phyloP scores from a whole-genome alignment of 1,140 invertebrate genomes.

The Aradophagus sp. region DNA sequence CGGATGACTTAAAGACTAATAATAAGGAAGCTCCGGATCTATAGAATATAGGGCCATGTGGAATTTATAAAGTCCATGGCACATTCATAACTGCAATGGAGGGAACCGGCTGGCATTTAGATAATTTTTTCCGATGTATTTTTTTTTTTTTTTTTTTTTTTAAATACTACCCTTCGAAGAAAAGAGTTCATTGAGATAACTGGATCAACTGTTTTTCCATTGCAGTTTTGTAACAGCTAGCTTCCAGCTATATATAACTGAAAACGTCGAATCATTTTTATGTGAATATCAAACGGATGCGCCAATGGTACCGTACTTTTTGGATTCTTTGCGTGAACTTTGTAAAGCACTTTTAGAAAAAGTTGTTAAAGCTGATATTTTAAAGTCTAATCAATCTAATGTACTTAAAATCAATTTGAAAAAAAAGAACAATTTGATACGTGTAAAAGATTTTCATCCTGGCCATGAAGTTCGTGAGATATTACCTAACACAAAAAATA shows the following conservation, averaged over 20 bases:
- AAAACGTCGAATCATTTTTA: constrained; percentile 44
- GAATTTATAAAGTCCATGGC: constrained; percentile 39
- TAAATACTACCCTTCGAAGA: constrained; percentile 15
- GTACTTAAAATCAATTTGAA: constrained; percentile 4
- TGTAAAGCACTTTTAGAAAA: background rate
- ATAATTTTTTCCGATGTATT: constrained; percentile 13
- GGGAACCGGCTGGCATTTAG: constrained; percentile 6
- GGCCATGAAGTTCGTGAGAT: background rate
- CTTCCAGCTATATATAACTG: constrained; percentile 19
- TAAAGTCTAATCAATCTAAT: no score
- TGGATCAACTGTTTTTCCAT: constrained; percentile 6
- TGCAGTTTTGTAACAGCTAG: constrained; percentile 34
- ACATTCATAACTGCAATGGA: constrained; percentile 38
- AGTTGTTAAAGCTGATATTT: background rate
- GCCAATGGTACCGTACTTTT: constrained; percentile 42
- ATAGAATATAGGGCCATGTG: constrained; percentile 11
- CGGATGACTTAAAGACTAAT: background rate
- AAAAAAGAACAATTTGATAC: constrained; percentile 4
- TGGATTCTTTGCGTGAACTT: constrained; percentile 1
- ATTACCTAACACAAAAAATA: constrained; percentile 1
- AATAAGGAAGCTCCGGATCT: no score
- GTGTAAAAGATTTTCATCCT: constrained; percentile 3
- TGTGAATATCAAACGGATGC: constrained; percentile 43
- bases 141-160: constrained; percentile 38
- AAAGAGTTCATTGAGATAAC: constrained; percentile 14